These are phyloP conservation scores for Bathynomus jamesi DNA, from an alignment of 1,140 invertebrate genomes.

Conservation along the genomic window DNA sequence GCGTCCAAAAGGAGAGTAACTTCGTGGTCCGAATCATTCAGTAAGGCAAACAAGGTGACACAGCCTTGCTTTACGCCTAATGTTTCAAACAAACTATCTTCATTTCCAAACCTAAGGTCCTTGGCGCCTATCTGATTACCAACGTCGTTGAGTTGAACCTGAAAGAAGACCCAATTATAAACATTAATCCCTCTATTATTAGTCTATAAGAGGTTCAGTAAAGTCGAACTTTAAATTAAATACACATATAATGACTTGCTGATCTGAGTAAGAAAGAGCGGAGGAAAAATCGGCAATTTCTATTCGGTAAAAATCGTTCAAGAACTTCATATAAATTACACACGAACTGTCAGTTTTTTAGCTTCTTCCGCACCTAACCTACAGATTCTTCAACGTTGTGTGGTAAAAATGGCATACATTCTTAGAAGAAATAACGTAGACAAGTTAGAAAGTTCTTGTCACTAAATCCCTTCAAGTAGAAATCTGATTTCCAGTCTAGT, in stretches of 20 bases:
- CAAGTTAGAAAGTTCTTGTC: no score
- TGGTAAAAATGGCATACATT: no score
- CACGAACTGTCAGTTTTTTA: no score
- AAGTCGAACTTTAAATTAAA: not conserved
- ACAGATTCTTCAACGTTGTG: no score
- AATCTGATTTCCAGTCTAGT: no score
- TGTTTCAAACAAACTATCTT: slow-evolving; percentile 40
- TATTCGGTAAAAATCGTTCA: no score
- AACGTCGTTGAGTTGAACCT: slow-evolving; percentile 41
- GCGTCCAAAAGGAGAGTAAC: slow-evolving; percentile 42
- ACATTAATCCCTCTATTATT: not conserved
- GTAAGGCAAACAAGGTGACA: slow-evolving; percentile 43
- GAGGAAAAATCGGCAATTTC: no score
- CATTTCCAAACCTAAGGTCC: slow-evolving; percentile 43
- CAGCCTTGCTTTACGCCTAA: slow-evolving; percentile 43
- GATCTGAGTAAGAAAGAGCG: no score
- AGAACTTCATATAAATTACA: no score
- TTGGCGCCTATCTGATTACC: slow-evolving; percentile 41
- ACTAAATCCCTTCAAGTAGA: no score
- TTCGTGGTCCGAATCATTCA: slow-evolving; percentile 42
- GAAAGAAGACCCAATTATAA: not conserved
- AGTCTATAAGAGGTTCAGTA: not conserved
- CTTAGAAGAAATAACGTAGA: no score
- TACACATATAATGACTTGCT: not conserved
- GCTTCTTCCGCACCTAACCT: no score